Evolutionary conservation across 2,113 vertebrate genomes (phyloP).

Genomic region (Ciconia boyciana): DNA sequence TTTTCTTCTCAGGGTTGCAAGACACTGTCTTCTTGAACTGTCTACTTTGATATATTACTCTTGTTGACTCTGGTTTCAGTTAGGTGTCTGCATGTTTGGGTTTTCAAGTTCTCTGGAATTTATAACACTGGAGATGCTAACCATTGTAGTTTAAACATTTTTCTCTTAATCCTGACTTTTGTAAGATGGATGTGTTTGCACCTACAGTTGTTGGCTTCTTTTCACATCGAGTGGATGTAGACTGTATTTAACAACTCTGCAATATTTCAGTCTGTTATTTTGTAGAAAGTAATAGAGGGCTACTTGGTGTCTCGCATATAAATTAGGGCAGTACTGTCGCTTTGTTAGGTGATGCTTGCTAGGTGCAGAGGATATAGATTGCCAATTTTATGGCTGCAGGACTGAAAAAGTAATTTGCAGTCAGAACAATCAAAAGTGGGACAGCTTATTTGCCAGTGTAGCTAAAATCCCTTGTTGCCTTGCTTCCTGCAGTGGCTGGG

Average conservation of each 20-base stretch:
- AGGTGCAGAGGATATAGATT: neutral
- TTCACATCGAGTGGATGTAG: neutral
- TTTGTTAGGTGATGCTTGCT: neutral
- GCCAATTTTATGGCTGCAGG: neutral
- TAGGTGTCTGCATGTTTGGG: neutral
- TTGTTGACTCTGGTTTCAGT: neutral
- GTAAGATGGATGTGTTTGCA: neutral
- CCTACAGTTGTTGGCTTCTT: neutral
- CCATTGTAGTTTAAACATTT: neutral
- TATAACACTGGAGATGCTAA: neutral
- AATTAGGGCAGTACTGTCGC: neutral
- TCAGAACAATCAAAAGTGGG: neutral
- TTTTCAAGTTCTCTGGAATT: neutral
- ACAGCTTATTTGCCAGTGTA: neutral
- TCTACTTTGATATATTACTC: neutral
- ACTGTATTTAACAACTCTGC: neutral
- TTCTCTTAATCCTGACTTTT: neutral
- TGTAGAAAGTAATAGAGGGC: neutral
- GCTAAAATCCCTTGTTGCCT: neutral
- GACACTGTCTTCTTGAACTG: neutral
- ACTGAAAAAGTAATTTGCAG: neutral
- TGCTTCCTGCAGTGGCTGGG: neutral
- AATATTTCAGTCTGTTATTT: neutral
- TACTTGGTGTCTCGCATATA: neutral
- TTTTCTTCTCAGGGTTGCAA: neutral